Evolutionary conservation across 2,888 invertebrate species (phyloP).

Genomic region (Euzetes globulus): DNA sequence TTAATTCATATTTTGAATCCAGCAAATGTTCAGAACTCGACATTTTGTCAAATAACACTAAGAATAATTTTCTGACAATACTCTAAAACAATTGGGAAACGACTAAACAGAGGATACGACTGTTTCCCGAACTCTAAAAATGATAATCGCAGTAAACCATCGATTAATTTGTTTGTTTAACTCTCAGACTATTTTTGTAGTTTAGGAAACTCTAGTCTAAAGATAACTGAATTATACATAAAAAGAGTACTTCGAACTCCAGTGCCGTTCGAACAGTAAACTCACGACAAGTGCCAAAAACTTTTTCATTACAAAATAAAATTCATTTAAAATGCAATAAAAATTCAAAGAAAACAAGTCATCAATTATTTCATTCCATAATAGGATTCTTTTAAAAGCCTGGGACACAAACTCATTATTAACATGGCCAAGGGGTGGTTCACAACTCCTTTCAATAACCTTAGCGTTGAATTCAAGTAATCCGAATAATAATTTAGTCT

Average conservation of each 20-base stretch:
- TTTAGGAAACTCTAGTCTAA: neutral
- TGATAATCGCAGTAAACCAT: neutral
- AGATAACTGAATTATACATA: neutral
- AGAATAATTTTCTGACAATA: neutral
- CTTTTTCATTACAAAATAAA: too few species aligned
- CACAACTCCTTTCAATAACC: too few species aligned
- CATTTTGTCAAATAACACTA: neutral
- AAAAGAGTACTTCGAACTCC: neutral
- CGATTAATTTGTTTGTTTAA: neutral
- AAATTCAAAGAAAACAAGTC: too few species aligned
- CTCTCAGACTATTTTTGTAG: conserved; percentile 1
- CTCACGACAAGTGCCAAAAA: too few species aligned
- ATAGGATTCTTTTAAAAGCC: neutral
- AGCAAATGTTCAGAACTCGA: neutral
- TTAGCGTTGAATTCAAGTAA: too few species aligned
- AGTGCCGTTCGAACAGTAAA: too few species aligned
- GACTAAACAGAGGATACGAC: too few species aligned
- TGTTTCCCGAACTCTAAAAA: too few species aligned
- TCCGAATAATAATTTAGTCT: too few species aligned
- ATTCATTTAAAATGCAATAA: too few species aligned
- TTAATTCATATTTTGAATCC: neutral
- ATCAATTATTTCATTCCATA: neutral
- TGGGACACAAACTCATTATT: too few species aligned
- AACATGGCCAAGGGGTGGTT: too few species aligned
- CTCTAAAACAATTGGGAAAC: neutral